These are phyloP conservation scores for Peromyscus attwateri DNA, from an alignment of 2,797 vertebrate species.

Conservation along the genomic window DNA sequence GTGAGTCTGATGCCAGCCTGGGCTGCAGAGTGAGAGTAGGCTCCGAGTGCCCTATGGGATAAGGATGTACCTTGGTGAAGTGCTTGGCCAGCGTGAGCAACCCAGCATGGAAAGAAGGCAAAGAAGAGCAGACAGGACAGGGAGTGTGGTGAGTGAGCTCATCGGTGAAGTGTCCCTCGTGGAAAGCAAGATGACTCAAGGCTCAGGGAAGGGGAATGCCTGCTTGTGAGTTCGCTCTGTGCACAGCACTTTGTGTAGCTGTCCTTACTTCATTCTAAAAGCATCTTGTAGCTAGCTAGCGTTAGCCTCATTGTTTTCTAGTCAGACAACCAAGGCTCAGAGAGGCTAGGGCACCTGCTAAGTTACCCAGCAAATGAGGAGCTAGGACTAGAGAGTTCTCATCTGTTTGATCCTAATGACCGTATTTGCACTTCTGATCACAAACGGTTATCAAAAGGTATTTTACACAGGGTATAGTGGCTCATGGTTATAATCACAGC, in stretches of 20 bases:
- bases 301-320: conserved; percentile 6
- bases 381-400: not conserved
- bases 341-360: not conserved
- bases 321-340: not conserved
- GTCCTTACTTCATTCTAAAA: not conserved
- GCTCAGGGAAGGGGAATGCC: not conserved
- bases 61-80: not conserved
- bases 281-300: not conserved
- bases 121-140: not conserved
- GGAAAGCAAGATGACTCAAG: not conserved
- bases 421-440: not conserved
- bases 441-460: not conserved
- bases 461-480: not conserved
- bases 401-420: not conserved
- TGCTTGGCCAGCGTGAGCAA: not conserved
- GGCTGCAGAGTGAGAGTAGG: not conserved
- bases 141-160: conserved; percentile 3
- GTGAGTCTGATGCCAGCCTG: not conserved
- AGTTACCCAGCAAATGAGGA: not conserved
- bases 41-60: not conserved
- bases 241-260: not conserved
- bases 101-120: not conserved
- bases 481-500: not conserved
- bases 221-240: not conserved
- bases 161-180: not conserved